Conservation (phyloP, 2,797 vertebrate genomes). For the Valencia hispanica region DNA sequence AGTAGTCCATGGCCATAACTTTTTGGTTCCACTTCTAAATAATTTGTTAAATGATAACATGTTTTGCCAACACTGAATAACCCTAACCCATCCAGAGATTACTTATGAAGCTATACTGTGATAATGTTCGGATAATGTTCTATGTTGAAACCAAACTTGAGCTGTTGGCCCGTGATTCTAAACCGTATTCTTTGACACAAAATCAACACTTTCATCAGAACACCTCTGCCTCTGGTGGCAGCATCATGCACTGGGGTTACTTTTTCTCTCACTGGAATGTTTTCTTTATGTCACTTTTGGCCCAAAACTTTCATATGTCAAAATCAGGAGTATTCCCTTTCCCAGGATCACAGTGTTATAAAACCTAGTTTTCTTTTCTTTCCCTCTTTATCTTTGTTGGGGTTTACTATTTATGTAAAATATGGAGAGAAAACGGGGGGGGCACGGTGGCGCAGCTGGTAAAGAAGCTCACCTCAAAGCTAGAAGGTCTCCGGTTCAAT, state of each 20-base stretch:
- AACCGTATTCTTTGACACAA: background rate
- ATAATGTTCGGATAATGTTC: background rate
- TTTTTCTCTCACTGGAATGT: background rate
- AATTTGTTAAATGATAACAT: background rate
- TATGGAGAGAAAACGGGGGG: no score
- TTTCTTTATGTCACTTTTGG: background rate
- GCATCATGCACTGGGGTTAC: background rate
- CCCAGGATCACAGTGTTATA: background rate
- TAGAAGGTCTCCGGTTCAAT: no score
- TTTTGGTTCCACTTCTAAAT: background rate
- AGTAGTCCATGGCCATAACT: background rate
- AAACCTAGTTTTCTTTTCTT: background rate
- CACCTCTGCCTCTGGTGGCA: background rate
- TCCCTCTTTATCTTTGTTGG: background rate
- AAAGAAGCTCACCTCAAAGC: no score
- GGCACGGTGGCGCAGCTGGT: no score
- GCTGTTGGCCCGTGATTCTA: background rate
- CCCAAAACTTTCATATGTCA: background rate
- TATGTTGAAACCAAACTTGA: background rate
- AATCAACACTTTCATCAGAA: background rate
- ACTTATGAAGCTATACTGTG: no score
- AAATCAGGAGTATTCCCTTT: background rate
- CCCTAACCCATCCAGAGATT: no score
- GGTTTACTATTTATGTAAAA: no score
- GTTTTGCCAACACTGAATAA: background rate